Base-by-base conservation (phyloP, 2,888 invertebrate species). In the Melinaea marsaeus region DNA sequence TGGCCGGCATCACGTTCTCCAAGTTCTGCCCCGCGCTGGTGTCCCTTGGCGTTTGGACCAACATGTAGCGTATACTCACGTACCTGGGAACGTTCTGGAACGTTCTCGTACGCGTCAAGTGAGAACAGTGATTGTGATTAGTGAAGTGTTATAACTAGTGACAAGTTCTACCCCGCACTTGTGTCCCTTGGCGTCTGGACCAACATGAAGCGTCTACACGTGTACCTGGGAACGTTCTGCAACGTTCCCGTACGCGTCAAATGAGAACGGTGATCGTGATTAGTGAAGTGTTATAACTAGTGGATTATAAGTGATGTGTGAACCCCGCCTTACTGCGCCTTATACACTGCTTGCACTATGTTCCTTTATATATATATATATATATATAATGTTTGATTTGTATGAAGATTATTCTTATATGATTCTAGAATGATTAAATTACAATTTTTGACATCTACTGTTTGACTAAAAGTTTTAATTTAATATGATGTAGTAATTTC, bases 1-100 rank as follows among this genome's bases (percentile, higher is more conserved):
- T 97, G 66, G 77, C 88, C 7, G 99, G 99, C n/a, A 93, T 99
- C 65, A 75, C 83, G 0, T 95, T 95, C 80, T 94, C 96, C 0
- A 92, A 95, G 72, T 75, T 94, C 54, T 93, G 95, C 85, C 95
- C 96, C 13, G 80, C 85, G 71, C 74, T 95, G 33, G 93, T 94
- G 0, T 66, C 75, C 0, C 62, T 79, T 2, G 63, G 65, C 0
- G 2, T 76, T 0, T 88, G 85, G 84, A 62, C 47, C 33, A 45
- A 47, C 69, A 76, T 83, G 71, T 89, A 89, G 89, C 89, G 85
- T 33, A 62, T 75, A 65, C 73, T 80, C 6, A 59, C 70, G 1
- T 74, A 77, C 70, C 71, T 77, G 54, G 73, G 76, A 42, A 73
- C 83, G 4, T 69, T 80, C 37, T 85, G 85, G 84, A 77, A 78